Evolutionary conservation across 2,113 vertebrate species (phyloP).

Genomic region (Oostethus manadensis): DNA sequence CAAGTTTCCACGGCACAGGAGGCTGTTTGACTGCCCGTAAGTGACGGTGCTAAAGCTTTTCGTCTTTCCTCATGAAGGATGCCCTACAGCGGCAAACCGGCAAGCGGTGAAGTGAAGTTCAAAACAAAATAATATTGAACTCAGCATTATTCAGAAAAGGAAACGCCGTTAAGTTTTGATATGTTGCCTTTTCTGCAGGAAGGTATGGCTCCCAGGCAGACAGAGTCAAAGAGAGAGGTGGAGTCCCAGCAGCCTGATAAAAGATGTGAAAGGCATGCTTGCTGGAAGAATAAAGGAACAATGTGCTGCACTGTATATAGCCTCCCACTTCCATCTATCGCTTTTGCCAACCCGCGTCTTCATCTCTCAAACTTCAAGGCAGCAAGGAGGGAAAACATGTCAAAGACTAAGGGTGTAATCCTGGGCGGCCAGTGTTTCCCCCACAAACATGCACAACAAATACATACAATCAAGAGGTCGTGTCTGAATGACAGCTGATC

Average conservation of each 20-base stretch:
- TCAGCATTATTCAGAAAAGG: constrained; percentile 76
- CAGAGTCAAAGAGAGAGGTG: constrained; percentile 58
- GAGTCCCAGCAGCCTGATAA: constrained; percentile 41
- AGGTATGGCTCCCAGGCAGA: constrained; percentile 59
- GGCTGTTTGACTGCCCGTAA: constrained; percentile 68
- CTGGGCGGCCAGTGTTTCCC: constrained; percentile 66
- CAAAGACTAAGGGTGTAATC: constrained; percentile 63
- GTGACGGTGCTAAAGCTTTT: constrained; percentile 53
- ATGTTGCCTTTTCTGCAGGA: constrained; percentile 64
- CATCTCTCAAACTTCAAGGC: constrained; percentile 69
- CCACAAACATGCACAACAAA: constrained; percentile 58
- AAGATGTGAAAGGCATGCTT: constrained; percentile 44
- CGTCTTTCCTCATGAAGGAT: constrained; percentile 49
- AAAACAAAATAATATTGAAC: constrained; percentile 78
- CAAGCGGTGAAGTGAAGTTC: constrained; percentile 57
- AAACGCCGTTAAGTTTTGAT: constrained; percentile 70
- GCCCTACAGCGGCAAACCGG: constrained; percentile 57
- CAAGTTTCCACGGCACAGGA: constrained; percentile 45
- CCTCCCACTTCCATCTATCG: constrained; percentile 59
- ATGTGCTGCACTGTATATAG: constrained; percentile 53
- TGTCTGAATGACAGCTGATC: constrained; percentile 68
- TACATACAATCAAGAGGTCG: constrained; percentile 48
- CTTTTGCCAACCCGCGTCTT: constrained; percentile 51
- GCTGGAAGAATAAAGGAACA: constrained; percentile 52
- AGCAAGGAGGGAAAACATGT: constrained; percentile 64